A percentile compares a stretch with the other conserved stretches of the same genome.
Conservation (phyloP, 92 coral and sea anemone species). For the Epizoanthus rinbou region DNA sequence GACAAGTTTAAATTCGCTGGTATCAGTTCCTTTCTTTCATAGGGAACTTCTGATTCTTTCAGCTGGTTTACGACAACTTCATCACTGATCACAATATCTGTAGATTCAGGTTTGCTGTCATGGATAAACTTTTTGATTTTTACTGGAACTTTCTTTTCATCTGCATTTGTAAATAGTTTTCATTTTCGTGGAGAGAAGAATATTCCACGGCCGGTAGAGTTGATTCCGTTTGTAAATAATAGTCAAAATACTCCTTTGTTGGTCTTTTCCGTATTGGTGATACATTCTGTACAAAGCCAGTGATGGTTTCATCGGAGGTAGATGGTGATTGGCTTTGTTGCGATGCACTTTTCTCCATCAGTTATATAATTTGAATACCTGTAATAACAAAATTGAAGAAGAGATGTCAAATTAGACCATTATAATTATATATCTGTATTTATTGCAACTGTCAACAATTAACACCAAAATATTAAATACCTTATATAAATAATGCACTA, state of each 20-base stretch:
- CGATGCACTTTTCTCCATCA: too few species aligned
- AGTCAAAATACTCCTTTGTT: slow-evolving; percentile 35
- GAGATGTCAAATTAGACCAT: too few species aligned
- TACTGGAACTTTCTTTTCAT: background rate
- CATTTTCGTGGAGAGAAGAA: slow-evolving; percentile 35
- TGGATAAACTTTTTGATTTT: slow-evolving; percentile 19
- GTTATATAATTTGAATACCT: too few species aligned
- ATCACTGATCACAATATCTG: slow-evolving; percentile 20
- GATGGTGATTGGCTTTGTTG: too few species aligned
- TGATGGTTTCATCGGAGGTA: slow-evolving; percentile 20
- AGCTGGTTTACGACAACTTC: background rate
- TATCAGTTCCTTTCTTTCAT: background rate
- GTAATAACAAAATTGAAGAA: too few species aligned
- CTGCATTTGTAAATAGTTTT: slow-evolving; percentile 6
- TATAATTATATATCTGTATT: too few species aligned
- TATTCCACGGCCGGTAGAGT: slow-evolving; percentile 17
- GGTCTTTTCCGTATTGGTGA: slow-evolving; percentile 29
- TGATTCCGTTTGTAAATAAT: background rate
- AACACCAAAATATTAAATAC: too few species aligned
- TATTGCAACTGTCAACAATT: too few species aligned
- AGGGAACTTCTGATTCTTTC: background rate
- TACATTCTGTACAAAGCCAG: slow-evolving; percentile 42
- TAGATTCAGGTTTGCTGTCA: slow-evolving; percentile 1
- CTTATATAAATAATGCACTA: too few species aligned
- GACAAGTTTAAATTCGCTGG: slow-evolving; percentile 20